Base-by-base conservation (phyloP, 2,888 invertebrate genomes). In the Microplitis deprimator region DNA sequence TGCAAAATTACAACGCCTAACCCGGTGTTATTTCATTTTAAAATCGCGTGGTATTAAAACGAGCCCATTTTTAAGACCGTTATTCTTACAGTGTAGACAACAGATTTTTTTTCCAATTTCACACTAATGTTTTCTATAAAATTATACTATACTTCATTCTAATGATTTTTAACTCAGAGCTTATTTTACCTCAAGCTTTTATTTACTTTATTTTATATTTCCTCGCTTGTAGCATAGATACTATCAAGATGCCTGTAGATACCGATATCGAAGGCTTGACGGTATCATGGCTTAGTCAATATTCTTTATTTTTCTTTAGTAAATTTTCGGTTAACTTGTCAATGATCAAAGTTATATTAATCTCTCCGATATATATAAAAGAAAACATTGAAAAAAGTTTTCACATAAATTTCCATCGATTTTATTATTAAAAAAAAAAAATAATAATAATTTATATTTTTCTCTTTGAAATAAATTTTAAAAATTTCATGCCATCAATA, bases 301-400 rank as follows among this genome's bases (percentile, higher is more conserved):
- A 50, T 13, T 50, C 50, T 50, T 50, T 13, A 50, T 50, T 50
- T 50, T 50, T 50, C 50, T 50, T 13, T 13, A 13, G 10, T 8
- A 50, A 50, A 50, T 50, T 50, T 50, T 50, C 50, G 50, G 50
- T 50, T 50, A 50, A 50, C 50, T 50, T 50, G 50, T 50, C 50
- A 13, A 50, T 13, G 50, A 50, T 50, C 50, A 50, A 50, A 50
- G 50, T 50, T 13, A 13, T 50, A 50, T 50, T 50, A 50, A 50
- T 50, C 13, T 50, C 13, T 13, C 50, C 13, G 4, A 4, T 13
- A 50, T 13, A 50, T 13, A 50, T 13, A 50, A 7, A 50, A 50
- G 6, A 41, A 50, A 6, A 50, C 8, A 50, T 10, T 10, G 13
- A 50, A 4, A 4, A 50, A 50, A 50, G 50, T 50, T 13, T 50